Evolutionary conservation across 2,797 vertebrate species (phyloP).

Genomic region (Sebastolobus alascanus): DNA sequence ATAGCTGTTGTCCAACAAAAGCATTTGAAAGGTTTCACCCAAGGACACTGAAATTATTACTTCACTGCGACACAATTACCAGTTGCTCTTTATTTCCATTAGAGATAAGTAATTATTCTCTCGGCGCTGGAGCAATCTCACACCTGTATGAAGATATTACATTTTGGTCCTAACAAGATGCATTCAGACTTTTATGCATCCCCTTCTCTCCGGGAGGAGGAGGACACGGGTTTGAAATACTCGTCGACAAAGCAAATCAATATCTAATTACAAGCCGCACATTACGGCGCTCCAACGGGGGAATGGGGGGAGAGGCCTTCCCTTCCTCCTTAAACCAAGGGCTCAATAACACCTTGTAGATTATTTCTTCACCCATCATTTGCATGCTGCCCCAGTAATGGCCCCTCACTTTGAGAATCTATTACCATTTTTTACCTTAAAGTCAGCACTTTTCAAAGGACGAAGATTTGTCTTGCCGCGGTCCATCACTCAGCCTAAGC

Average conservation of each 20-base stretch:
- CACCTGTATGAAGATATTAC: constrained; percentile 72
- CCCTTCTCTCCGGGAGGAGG: constrained; percentile 58
- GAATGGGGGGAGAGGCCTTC: constrained; percentile 64
- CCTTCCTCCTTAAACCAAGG: constrained; percentile 73
- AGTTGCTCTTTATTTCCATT: constrained; percentile 45
- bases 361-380: constrained; percentile 84
- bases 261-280: constrained; percentile 90
- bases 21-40: not conserved
- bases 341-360: constrained; percentile 80
- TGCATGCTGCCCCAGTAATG: constrained; percentile 79
- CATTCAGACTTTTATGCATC: constrained; percentile 80
- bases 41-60: constrained; percentile 45
- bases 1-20: not conserved
- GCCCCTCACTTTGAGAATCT: constrained; percentile 68
- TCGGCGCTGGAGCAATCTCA: constrained; percentile 32
- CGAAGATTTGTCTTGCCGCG: constrained; percentile 63
- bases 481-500: constrained; percentile 61
- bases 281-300: constrained; percentile 73
- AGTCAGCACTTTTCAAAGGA: constrained; percentile 77
- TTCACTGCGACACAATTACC: constrained; percentile 41
- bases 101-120: constrained; percentile 65
- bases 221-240: constrained; percentile 77
- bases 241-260: constrained; percentile 88
- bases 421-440: constrained; percentile 73
- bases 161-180: constrained; percentile 78